phyloP scores from a whole-genome alignment of 2,113 vertebrate genomes.

The Gadus macrocephalus region DNA sequence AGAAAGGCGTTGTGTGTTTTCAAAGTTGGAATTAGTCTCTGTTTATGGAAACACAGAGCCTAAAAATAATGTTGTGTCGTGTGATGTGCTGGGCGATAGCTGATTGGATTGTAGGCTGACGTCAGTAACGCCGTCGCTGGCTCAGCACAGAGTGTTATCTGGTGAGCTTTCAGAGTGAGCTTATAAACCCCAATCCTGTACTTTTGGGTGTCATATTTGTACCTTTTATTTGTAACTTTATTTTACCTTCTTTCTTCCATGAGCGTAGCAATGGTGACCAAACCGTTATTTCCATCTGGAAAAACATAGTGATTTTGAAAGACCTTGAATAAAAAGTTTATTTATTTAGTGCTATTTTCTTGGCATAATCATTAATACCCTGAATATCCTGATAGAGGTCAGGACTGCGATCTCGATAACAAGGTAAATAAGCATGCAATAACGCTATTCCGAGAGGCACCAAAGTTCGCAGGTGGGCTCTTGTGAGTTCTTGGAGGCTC shows the following conservation, averaged over 20 bases:
- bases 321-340: too few relatives aligned
- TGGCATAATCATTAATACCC: not conserved
- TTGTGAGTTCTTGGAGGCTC: constrained; percentile 63
- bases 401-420: constrained; percentile 23
- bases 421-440: constrained; percentile 36
- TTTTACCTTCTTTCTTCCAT: too few relatives aligned
- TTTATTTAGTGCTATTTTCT: too few relatives aligned
- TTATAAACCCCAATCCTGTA: not conserved
- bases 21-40: not conserved
- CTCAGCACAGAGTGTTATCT: not conserved
- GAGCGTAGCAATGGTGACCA: too few relatives aligned
- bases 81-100: constrained; percentile 8
- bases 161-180: not conserved
- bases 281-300: too few relatives aligned
- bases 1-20: too few relatives aligned
- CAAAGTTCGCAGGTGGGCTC: constrained; percentile 51
- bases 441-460: constrained; percentile 20
- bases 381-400: constrained; percentile 30
- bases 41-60: not conserved
- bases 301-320: too few relatives aligned
- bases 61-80: constrained; percentile 17
- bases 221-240: too few relatives aligned
- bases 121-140: not conserved
- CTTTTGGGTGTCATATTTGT: too few relatives aligned
- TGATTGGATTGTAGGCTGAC: constrained; percentile 11